A percentile compares a stretch with the other conserved stretches of the same genome.
Evolutionary conservation across 2,113 vertebrate species (phyloP).

Genomic region (Hemiprocne comata): DNA sequence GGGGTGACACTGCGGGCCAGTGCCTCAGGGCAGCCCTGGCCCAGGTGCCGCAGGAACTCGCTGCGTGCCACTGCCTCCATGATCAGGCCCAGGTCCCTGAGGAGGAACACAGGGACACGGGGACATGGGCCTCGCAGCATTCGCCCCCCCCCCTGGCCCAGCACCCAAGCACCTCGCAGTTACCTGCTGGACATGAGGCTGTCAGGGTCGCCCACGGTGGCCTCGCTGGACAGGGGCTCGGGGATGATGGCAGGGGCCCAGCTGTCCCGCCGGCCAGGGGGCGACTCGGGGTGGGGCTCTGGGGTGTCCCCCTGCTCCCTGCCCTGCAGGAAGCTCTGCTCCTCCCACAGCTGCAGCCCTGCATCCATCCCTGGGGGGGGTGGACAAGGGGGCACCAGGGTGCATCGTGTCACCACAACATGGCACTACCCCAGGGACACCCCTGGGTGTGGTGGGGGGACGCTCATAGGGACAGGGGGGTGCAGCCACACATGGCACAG

Average conservation of each 20-base stretch:
- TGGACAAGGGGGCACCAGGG: too few species aligned
- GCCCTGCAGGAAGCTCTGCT: background rate
- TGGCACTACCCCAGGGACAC: too few species aligned
- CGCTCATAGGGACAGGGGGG: background rate
- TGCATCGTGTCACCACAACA: too few species aligned
- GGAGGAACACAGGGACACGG: background rate
- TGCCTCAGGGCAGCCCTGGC: conserved; percentile 80
- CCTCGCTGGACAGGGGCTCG: conserved; percentile 68
- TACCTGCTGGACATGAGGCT: conserved; percentile 76
- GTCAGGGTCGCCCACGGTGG: conserved; percentile 44
- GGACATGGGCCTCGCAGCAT: background rate
- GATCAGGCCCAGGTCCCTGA: conserved; percentile 78
- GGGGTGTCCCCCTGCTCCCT: background rate
- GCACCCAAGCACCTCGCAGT: too few species aligned
- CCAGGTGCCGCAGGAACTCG: conserved; percentile 81
- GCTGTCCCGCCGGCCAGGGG: conserved; percentile 14
- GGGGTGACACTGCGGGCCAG: conserved; percentile 72
- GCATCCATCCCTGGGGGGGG: background rate
- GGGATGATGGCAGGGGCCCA: conserved; percentile 74
- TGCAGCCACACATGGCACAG: background rate
- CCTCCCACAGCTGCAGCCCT: background rate
- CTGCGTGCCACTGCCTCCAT: conserved; percentile 77
- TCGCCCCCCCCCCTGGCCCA: too few species aligned
- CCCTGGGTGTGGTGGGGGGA: too few species aligned
- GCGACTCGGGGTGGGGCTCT: background rate